Conservation (phyloP, 2,113 vertebrate genomes). For the Passer montanus region DNA sequence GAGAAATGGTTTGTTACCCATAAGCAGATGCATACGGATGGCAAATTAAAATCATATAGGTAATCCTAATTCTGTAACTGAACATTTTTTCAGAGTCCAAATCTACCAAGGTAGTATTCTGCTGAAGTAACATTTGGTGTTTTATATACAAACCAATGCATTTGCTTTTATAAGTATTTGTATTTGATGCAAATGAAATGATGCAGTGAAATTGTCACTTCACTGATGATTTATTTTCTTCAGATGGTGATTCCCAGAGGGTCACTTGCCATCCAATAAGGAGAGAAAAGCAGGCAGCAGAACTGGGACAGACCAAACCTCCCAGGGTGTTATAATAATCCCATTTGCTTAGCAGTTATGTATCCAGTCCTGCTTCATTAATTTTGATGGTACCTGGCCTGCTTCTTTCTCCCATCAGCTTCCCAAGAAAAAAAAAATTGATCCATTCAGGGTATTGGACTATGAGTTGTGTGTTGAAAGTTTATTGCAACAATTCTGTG, state of each 20-base stretch:
- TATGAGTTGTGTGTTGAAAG: background rate
- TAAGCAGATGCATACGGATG: background rate
- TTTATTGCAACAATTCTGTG: background rate
- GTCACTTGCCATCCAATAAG: background rate
- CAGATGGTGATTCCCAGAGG: background rate
- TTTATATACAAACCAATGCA: background rate
- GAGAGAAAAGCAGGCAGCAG: background rate
- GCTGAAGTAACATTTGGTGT: background rate
- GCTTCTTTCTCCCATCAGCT: background rate
- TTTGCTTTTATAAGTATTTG: background rate
- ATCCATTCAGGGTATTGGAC: background rate
- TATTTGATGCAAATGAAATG: background rate
- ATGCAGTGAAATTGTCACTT: background rate
- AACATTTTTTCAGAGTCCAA: background rate
- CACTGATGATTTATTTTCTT: slow-evolving; percentile 20
- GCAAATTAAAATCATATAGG: background rate
- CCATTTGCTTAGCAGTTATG: slow-evolving; percentile 4
- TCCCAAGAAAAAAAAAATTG: background rate
- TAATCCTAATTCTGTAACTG: background rate
- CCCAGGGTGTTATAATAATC: background rate
- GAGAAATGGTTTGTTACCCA: background rate
- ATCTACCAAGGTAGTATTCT: background rate
- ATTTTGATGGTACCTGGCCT: background rate
- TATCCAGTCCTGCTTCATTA: slow-evolving; percentile 1
- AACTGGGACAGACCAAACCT: background rate